Conservation (phyloP, 2,888 invertebrate genomes). For the Napeogenes inachia region DNA sequence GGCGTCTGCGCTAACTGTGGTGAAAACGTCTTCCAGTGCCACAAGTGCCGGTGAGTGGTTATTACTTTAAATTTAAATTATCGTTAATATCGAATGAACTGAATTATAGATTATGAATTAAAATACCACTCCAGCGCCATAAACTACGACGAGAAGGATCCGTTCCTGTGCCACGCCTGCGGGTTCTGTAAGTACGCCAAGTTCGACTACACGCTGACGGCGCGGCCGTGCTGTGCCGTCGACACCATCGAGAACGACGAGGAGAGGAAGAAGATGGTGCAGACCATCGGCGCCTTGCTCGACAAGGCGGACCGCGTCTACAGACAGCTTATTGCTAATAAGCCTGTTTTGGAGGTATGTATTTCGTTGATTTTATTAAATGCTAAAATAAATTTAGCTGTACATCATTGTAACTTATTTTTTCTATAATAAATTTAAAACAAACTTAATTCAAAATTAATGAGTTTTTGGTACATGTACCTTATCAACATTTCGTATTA, state of each 20-base stretch:
- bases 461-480: too few species aligned
- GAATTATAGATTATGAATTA: not conserved
- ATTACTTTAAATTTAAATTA: not conserved
- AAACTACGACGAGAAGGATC: slow-evolving; percentile 99
- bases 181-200: slow-evolving; percentile 99
- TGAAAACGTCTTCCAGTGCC: slow-evolving; percentile 99
- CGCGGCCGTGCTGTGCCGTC: slow-evolving; percentile 95
- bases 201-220: slow-evolving; percentile 95
- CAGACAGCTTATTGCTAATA: slow-evolving; percentile 91
- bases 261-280: slow-evolving; percentile 95
- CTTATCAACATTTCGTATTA: too few species aligned
- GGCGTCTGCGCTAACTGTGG: slow-evolving; percentile 98
- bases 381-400: too few species aligned
- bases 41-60: slow-evolving; percentile 89
- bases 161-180: slow-evolving; percentile 98
- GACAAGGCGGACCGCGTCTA: slow-evolving; percentile 97
- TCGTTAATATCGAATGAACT: not conserved
- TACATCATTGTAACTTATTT: too few species aligned
- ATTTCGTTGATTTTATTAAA: too few species aligned
- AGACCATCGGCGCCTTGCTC: slow-evolving; percentile 91
- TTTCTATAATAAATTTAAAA: not conserved
- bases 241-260: slow-evolving; percentile 98
- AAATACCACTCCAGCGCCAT: slow-evolving; percentile 83
- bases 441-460: not conserved
- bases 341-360: slow-evolving; percentile 89